phyloP scores from a whole-genome alignment of 2,113 vertebrate species.

The Nannospalax galili region DNA sequence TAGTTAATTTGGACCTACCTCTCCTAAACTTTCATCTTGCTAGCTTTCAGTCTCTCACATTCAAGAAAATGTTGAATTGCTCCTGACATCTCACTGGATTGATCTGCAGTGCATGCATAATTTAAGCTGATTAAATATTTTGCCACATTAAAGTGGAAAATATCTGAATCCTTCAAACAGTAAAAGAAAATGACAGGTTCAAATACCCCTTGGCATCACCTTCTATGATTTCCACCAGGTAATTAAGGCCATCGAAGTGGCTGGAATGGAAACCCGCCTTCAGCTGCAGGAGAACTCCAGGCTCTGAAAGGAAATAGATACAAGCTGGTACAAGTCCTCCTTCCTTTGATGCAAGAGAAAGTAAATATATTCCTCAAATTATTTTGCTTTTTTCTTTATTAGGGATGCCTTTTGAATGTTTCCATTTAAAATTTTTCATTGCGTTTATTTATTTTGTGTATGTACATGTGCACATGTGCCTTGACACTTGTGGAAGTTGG shows the following conservation, averaged over 20 bases:
- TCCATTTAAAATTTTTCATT: background rate
- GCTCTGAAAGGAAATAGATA: background rate
- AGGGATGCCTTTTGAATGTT: constrained; percentile 19
- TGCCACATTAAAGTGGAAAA: constrained; percentile 71
- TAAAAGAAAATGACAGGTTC: constrained; percentile 66
- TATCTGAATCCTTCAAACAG: constrained; percentile 51
- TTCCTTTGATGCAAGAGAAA: constrained; percentile 40
- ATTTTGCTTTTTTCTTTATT: constrained; percentile 7
- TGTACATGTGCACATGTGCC: background rate
- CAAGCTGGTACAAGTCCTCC: background rate
- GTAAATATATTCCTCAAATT: constrained; percentile 30
- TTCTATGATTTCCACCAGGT: constrained; percentile 38
- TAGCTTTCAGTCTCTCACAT: constrained; percentile 46
- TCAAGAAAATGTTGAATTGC: constrained; percentile 57
- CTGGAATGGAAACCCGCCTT: constrained; percentile 53
- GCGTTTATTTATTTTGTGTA: background rate
- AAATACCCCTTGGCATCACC: constrained; percentile 54
- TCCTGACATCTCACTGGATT: constrained; percentile 58
- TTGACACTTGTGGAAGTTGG: too few relatives aligned
- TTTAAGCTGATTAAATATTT: constrained; percentile 79
- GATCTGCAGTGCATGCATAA: constrained; percentile 73
- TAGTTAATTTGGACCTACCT: constrained; percentile 40
- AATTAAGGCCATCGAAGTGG: constrained; percentile 62
- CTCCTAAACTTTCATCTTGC: constrained; percentile 52
- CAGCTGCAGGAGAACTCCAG: background rate